Evolutionary conservation across 2,797 vertebrate species (phyloP).

Genomic region (Prionace glauca): DNA sequence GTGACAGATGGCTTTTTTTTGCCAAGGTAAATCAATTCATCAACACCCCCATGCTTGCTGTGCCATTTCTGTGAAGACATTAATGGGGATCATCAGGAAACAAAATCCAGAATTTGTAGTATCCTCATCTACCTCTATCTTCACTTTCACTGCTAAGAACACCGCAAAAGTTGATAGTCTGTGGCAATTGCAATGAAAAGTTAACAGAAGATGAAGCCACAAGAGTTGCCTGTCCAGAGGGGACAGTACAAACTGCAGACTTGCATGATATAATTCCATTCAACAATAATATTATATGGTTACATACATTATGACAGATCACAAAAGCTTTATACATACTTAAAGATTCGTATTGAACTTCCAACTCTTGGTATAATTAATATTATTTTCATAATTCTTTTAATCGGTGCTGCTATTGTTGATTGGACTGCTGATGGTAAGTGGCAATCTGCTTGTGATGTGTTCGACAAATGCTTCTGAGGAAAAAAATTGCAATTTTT

Average conservation of each 20-base stretch:
- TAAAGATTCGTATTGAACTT: background rate
- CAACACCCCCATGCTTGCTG: background rate
- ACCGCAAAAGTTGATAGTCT: background rate
- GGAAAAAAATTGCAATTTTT: background rate
- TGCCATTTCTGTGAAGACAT: background rate
- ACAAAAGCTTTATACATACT: background rate
- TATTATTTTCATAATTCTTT: background rate
- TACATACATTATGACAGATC: background rate
- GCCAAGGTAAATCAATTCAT: background rate
- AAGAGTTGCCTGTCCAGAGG: background rate
- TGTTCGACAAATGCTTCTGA: background rate
- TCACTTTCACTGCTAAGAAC: background rate
- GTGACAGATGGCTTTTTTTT: background rate
- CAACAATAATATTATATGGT: background rate
- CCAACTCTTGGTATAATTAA: background rate
- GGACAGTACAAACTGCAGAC: background rate
- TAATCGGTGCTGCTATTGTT: background rate
- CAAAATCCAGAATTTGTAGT: background rate
- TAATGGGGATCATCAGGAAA: background rate
- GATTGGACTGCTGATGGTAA: background rate
- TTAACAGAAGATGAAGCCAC: background rate
- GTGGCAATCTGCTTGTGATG: background rate
- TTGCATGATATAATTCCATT: background rate
- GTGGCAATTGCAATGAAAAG: background rate
- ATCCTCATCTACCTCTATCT: background rate